Evolutionary conservation across 2,113 vertebrate genomes (phyloP).

Genomic region (Miniopterus natalensis): DNA sequence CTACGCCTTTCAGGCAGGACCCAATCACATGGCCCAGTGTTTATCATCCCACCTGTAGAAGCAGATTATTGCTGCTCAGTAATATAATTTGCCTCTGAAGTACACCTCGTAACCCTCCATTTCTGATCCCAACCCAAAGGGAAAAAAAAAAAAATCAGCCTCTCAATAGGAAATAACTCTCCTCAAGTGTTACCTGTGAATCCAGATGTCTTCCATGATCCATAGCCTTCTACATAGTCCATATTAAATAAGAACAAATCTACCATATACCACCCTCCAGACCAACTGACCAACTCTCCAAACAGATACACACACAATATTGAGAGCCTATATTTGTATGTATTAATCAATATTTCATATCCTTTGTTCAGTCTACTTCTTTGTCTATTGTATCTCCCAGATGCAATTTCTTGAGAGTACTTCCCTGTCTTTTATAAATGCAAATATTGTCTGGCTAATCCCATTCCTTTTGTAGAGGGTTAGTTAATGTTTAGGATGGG

Average conservation of each 20-base stretch:
- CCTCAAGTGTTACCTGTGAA: not conserved
- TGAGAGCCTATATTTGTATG: not conserved
- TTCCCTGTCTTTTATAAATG: not conserved
- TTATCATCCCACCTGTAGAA: conserved; percentile 87
- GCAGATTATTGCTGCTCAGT: conserved; percentile 86
- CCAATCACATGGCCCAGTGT: conserved; percentile 82
- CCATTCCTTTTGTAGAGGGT: not conserved
- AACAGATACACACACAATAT: not conserved
- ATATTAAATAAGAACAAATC: not conserved
- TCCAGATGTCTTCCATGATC: not conserved
- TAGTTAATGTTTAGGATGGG: conserved; percentile 8
- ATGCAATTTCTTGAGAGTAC: conserved; percentile 13
- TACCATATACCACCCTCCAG: not conserved
- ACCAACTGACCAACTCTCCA: not conserved
- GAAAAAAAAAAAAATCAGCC: not conserved
- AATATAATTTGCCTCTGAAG: conserved; percentile 80
- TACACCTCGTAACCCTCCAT: conserved; percentile 81
- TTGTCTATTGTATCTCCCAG: not conserved
- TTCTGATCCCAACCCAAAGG: conserved; percentile 64
- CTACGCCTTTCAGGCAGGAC: conserved; percentile 83
- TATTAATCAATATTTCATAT: not conserved
- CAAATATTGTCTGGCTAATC: not conserved
- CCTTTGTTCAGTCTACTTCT: not conserved
- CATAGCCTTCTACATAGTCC: not conserved
- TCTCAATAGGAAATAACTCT: not conserved